These are phyloP conservation scores for Phoxinus phoxinus DNA, from an alignment of 2,113 vertebrate genomes.

Conservation along the genomic window DNA sequence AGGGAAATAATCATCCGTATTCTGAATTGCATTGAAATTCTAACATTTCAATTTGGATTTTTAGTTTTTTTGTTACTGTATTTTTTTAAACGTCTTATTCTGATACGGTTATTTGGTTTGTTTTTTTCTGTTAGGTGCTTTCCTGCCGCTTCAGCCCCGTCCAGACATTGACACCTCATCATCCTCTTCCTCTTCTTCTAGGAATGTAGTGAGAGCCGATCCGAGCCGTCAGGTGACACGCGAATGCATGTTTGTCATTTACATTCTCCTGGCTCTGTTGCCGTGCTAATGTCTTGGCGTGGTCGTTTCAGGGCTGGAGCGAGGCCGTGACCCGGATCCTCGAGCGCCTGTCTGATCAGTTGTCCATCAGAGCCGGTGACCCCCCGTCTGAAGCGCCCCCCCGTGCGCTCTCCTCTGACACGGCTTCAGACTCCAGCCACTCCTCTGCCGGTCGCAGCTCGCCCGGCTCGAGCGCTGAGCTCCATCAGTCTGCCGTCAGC, in stretches of 20 bases:
- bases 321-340: background rate
- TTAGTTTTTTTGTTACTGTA: too few species aligned
- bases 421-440: background rate
- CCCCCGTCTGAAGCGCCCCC: too few species aligned
- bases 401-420: background rate
- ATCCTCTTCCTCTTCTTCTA: constrained; percentile 40
- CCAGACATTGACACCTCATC: constrained; percentile 45
- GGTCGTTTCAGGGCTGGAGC: constrained; percentile 52
- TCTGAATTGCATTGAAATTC: too few species aligned
- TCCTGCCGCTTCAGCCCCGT: constrained; percentile 48
- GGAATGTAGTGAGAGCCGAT: background rate
- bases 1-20: too few species aligned
- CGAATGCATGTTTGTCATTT: background rate
- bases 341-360: constrained; percentile 56
- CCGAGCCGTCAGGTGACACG: background rate
- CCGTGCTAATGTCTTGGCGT: background rate
- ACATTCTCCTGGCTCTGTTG: background rate
- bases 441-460: background rate
- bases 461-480: background rate
- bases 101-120: too few species aligned
- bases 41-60: too few species aligned
- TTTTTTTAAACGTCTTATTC: too few species aligned
- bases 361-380: constrained; percentile 46
- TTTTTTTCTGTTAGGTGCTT: background rate
- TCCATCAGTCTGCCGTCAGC: constrained; percentile 36